These are phyloP conservation scores for Notothenia rossii DNA, from an alignment of 2,113 vertebrate species.

Conservation along the genomic window DNA sequence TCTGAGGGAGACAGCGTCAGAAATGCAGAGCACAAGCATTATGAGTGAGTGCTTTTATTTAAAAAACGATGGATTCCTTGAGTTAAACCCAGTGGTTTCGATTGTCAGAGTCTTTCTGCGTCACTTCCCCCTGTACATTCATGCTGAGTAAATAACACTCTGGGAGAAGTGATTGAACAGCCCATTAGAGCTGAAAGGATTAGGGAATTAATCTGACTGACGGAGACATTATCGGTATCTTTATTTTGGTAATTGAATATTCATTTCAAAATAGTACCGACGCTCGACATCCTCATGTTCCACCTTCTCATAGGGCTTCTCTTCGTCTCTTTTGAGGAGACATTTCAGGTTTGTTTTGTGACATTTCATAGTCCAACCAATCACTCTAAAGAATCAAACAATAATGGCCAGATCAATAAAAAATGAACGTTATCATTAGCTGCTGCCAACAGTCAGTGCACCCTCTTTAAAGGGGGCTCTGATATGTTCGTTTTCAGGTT, in stretches of 20 bases:
- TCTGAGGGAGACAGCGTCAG: slow-evolving; percentile 19
- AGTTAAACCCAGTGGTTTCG: neutral
- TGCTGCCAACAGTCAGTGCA: neutral
- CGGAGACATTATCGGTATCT: neutral
- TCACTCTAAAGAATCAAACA: neutral
- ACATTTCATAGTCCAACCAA: neutral
- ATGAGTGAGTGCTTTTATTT: slow-evolving; percentile 6
- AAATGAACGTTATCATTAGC: neutral
- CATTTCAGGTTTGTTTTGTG: neutral
- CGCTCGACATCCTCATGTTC: neutral
- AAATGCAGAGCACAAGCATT: slow-evolving; percentile 18
- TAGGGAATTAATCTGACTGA: slow-evolving; percentile 10
- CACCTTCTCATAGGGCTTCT: neutral
- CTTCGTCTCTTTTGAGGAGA: neutral
- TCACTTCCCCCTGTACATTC: neutral
- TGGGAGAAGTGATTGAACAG: slow-evolving; percentile 26
- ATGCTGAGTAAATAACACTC: slow-evolving; percentile 19
- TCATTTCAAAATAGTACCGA: neutral
- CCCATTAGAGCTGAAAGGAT: slow-evolving; percentile 29
- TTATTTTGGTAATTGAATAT: slow-evolving; percentile 4
- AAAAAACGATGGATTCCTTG: neutral
- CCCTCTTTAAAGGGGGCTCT: neutral
- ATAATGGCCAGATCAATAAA: neutral
- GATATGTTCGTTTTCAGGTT: neutral
- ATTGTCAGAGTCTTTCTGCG: slow-evolving; percentile 25